Percentiles rank a stretch among this genome's conserved stretches.
phyloP scores from a whole-genome alignment of 2,113 vertebrate species.

The Neodontobutis hainanensis region DNA sequence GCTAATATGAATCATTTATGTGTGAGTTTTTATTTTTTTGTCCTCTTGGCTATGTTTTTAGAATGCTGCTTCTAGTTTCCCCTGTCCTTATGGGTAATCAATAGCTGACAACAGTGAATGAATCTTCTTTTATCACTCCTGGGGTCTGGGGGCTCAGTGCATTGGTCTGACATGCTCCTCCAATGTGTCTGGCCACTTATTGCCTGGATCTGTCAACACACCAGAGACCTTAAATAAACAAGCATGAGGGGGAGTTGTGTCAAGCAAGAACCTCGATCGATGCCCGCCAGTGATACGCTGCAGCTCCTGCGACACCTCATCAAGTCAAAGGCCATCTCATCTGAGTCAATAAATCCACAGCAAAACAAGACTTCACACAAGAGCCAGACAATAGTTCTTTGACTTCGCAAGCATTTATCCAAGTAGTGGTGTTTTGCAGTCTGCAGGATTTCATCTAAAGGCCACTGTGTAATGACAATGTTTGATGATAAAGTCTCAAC shows the following conservation, averaged over 20 bases:
- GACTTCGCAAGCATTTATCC: too few species aligned
- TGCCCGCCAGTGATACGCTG: constrained; percentile 37
- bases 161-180: constrained; percentile 37
- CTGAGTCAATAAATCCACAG: constrained; percentile 28
- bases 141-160: constrained; percentile 18
- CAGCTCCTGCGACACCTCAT: constrained; percentile 44
- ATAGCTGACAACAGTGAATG: constrained; percentile 33
- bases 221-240: constrained; percentile 55
- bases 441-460: too few species aligned
- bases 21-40: not conserved
- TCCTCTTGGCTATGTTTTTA: not conserved
- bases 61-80: not conserved
- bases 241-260: constrained; percentile 45
- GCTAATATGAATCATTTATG: not conserved
- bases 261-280: constrained; percentile 42
- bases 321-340: constrained; percentile 53
- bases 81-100: constrained; percentile 3
- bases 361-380: too few species aligned
- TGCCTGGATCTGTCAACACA: constrained; percentile 59
- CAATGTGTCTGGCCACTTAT: constrained; percentile 34
- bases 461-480: too few species aligned
- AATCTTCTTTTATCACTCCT: constrained; percentile 37
- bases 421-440: too few species aligned
- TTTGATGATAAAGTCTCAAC: too few species aligned
- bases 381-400: too few species aligned